Percentiles rank a stretch among this genome's conserved stretches.
These are phyloP conservation scores for Phoebastria nigripes DNA, from an alignment of 2,797 vertebrate species.

Conservation along the genomic window DNA sequence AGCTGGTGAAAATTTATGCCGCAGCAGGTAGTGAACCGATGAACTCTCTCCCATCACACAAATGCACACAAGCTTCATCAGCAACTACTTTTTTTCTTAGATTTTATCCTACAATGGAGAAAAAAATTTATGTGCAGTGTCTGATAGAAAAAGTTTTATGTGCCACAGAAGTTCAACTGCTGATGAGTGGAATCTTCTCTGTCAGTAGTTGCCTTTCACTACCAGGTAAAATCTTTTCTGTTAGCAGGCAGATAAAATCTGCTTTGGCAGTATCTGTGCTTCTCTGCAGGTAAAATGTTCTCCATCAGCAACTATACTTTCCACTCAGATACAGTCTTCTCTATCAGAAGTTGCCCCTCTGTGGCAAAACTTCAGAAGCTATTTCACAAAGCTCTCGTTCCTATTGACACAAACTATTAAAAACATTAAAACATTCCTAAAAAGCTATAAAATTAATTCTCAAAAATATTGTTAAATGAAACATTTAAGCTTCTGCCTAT, in stretches of 20 bases:
- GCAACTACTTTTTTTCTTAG: neutral
- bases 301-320: conserved; percentile 28
- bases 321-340: neutral
- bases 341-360: conserved; percentile 5
- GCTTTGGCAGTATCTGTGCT: neutral
- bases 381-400: neutral
- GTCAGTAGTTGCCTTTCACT: conserved; percentile 34
- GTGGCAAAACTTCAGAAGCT: conserved; percentile 9
- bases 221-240: conserved; percentile 5
- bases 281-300: conserved; percentile 24
- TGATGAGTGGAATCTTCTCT: conserved; percentile 25
- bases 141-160: conserved; percentile 8
- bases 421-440: neutral
- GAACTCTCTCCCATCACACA: neutral
- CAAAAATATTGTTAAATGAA: neutral
- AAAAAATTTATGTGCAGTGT: neutral
- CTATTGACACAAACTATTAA: neutral
- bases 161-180: neutral
- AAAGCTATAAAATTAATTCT: neutral
- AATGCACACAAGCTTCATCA: neutral
- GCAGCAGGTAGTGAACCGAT: neutral
- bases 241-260: conserved; percentile 38
- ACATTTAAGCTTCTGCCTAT: neutral
- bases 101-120: neutral
- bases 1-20: neutral